Conservation (phyloP, 1,140 invertebrate genomes). For the Drosophila miranda region DNA sequence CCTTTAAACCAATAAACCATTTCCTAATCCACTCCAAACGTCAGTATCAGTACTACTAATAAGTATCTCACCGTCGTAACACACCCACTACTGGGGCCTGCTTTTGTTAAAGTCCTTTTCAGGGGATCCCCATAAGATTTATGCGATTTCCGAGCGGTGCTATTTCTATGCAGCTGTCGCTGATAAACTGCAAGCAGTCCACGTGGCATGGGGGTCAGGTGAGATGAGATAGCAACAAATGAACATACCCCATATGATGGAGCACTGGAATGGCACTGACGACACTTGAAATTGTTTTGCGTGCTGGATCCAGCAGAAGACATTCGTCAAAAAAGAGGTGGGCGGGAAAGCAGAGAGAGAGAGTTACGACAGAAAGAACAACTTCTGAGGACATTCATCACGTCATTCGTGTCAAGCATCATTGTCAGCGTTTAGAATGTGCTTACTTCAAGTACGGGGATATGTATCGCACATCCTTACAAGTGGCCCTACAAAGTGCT, state of each 20-base stretch:
- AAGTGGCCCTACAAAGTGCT: constrained; percentile 10
- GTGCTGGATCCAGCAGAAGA: constrained; percentile 30
- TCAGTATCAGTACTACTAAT: no score
- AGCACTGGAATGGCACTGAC: constrained; percentile 59
- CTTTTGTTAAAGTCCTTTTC: not conserved
- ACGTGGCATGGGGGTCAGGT: constrained; percentile 3
- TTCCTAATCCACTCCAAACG: no score
- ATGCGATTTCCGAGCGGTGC: constrained; percentile 27
- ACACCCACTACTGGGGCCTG: not conserved
- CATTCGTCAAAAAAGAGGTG: constrained; percentile 69
- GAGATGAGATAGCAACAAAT: constrained; percentile 50
- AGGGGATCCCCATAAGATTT: constrained; percentile 34
- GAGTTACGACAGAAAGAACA: constrained; percentile 3
- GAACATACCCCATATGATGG: constrained; percentile 66
- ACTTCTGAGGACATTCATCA: constrained; percentile 71
- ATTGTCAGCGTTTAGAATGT: constrained; percentile 65
- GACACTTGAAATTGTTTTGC: constrained; percentile 75
- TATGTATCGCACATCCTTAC: constrained; percentile 3
- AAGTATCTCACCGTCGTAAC: no score
- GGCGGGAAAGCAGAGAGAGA: no score
- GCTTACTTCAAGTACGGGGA: constrained; percentile 54
- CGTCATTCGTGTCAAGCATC: constrained; percentile 70
- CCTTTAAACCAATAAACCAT: no score
- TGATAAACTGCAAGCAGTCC: constrained; percentile 64
- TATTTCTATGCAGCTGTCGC: constrained; percentile 48